Evolutionary conservation across 1,140 invertebrate species (phyloP), one percentile per base, ranked within the genome.

Genomic region (Elysia chlorotica): DNA sequence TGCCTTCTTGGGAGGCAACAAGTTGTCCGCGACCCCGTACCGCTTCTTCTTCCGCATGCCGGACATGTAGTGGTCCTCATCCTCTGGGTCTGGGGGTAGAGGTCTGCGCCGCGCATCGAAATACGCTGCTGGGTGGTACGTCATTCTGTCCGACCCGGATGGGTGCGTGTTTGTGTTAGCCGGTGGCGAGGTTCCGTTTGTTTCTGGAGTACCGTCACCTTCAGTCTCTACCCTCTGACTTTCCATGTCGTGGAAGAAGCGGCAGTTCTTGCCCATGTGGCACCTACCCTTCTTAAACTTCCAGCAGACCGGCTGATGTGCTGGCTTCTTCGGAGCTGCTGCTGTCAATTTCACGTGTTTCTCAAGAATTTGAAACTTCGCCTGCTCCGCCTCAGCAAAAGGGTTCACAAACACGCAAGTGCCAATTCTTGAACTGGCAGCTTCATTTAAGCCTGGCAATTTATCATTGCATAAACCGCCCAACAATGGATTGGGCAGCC

Each of bases 291-390:
- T 96, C 30, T 93, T 90, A 85, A 95, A 96, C 88, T 96, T 97
- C 93, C 94, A 97, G 84, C 96, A 98, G 41, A 97, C 93, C 87
- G 95, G 95, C 79, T 92, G 93, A 0, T 94, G 94, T 93, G 85
- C 92, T 91, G 81, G 92, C 65, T 79, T 92, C 90, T 88, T 92
- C 88, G 87, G 91, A 86, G 89, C 92, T 78, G 89, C 90, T 82
- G 82, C 84, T 28, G 92, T 93, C 94, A 97, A 95, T 90, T 96
- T 96, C 0, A 97, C 96, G 86, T 97, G 96, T 81, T 95, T 96
- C 82, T 97, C 94, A 17, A 97, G 87, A 65, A 95, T 92, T 2
- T 93, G 93, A 70, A 92, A 92, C 83, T 96, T 94, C 4, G 93
- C 93, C 81, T 92, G 91, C 84, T 96, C 95, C n/a, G 93, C 95